Conservation (phyloP, 2,888 invertebrate species). For the Cyaniris semiargus region DNA sequence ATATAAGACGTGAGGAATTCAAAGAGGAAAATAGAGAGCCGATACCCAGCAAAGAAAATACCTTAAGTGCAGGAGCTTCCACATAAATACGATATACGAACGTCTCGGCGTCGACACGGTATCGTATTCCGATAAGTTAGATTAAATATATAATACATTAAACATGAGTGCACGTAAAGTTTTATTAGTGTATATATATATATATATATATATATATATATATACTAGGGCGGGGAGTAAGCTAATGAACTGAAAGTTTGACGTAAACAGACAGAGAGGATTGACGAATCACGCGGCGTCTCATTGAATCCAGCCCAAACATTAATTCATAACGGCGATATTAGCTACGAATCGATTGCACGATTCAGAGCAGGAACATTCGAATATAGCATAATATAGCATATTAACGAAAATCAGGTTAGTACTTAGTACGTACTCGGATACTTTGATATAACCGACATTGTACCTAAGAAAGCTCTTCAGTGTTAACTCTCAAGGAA, state of each 20-base stretch:
- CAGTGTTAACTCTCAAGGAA: not conserved
- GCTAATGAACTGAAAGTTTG: constrained; percentile 30
- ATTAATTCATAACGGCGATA: constrained; percentile 5
- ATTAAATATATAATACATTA: constrained; percentile 28
- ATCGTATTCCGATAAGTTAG: constrained; percentile 25
- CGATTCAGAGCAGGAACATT: not conserved
- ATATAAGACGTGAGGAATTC: constrained; percentile 1
- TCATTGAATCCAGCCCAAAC: constrained; percentile 11
- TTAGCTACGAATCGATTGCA: not conserved
- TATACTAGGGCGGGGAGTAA: not conserved
- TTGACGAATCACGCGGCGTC: not conserved
- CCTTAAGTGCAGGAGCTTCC: constrained; percentile 21
- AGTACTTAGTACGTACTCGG: constrained; percentile 1
- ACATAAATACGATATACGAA: constrained; percentile 25
- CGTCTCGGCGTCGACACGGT: not conserved
- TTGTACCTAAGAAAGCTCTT: too few species aligned
- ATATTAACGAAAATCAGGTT: not conserved
- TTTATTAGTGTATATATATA: not conserved
- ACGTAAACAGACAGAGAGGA: constrained; percentile 4
- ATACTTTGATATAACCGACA: not conserved
- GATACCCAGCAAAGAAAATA: constrained; percentile 5
- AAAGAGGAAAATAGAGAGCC: constrained; percentile 6
- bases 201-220: too few species aligned
- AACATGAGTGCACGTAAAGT: constrained; percentile 28
- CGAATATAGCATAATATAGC: not conserved